These are phyloP conservation scores for Quadriops clusia DNA, from an alignment of 2,888 invertebrate species.

Conservation along the genomic window DNA sequence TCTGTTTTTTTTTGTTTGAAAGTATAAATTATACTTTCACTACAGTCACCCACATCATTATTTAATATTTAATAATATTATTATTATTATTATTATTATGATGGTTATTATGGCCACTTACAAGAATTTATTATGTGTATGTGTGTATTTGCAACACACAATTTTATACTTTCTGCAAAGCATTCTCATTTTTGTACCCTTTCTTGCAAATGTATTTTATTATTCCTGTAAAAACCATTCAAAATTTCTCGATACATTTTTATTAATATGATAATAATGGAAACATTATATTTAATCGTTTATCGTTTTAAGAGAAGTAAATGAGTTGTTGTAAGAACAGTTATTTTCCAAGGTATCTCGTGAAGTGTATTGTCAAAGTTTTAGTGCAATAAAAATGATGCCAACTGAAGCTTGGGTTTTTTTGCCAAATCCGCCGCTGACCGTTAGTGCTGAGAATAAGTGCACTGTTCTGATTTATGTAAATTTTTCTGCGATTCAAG, in stretches of 20 bases:
- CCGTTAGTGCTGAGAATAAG: conserved; percentile 38
- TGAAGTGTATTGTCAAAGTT: conserved; percentile 28
- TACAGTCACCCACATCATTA: too few species aligned
- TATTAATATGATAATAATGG: conserved; percentile 10
- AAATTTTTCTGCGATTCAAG: conserved; percentile 32
- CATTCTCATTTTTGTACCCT: background rate
- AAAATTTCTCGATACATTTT: conserved; percentile 12
- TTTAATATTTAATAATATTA: too few species aligned
- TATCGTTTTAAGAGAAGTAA: too few species aligned
- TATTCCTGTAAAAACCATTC: conserved; percentile 16
- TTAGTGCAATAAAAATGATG: conserved; percentile 37
- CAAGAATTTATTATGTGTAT: too few species aligned
- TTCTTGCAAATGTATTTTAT: conserved; percentile 4
- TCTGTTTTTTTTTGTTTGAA: too few species aligned
- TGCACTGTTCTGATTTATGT: conserved; percentile 39
- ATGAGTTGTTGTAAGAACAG: conserved; percentile 35
- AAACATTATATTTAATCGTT: too few species aligned
- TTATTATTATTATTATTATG: too few species aligned
- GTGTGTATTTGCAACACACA: too few species aligned
- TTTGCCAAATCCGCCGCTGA: too few species aligned
- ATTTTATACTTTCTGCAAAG: background rate
- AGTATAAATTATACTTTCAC: too few species aligned
- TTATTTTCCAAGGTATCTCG: conserved; percentile 37
- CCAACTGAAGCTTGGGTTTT: conserved; percentile 25
- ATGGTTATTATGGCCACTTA: too few species aligned